Base-by-base conservation (phyloP, 2,888 invertebrate genomes). In the Sinelater perroti region DNA sequence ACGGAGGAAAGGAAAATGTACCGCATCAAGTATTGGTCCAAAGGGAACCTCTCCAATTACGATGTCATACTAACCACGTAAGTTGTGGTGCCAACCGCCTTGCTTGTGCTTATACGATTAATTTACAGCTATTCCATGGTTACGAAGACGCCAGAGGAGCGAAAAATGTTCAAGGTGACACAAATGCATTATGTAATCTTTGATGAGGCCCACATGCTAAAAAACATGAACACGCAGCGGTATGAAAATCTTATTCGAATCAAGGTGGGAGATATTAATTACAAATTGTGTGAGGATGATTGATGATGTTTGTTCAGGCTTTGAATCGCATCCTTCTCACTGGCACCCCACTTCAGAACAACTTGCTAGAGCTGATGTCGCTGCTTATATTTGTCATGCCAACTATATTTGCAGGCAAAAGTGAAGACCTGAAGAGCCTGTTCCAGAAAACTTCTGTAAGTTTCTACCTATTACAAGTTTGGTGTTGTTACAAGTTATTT, bases 201-300 rank as follows among this genome's bases (percentile, higher is more conserved):
- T 74, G 98, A 98, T 76, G 98, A 98, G 74, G 97, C 96, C 1
- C 97, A 98, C 75, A 96, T 97, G 95, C 81, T 98, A 24, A 98
- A 98, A 77, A 98, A 97, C 74, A 97, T 97, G 95, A 87, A 91
- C 50, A 95, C 97, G 0, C 88, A 90, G 70, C 83, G 97, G 67
- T 97, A 94, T 72, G 89, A 93, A 69, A 90, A 93, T 75, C 81
- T 97, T 50, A 89, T 95, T 70, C 87, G 89, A 70, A 92, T 97
- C 49, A 92, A 77, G 60, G 76, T 75, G 7, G n/a, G n/a, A n/a
- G n/a, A n/a, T n/a, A n/a, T 20, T 42, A 0, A 10, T 10, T 24
- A 11, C 2, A 2, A 24, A 13, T 42, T 6, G 11, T n/a, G n/a
- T n/a, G n/a, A n/a, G n/a, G n/a, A n/a, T n/a, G n/a, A n/a, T n/a